Evolutionary conservation across 2,888 invertebrate species (phyloP), one percentile per base, ranked within the genome.

Genomic region (Criorhina ranunculi): DNA sequence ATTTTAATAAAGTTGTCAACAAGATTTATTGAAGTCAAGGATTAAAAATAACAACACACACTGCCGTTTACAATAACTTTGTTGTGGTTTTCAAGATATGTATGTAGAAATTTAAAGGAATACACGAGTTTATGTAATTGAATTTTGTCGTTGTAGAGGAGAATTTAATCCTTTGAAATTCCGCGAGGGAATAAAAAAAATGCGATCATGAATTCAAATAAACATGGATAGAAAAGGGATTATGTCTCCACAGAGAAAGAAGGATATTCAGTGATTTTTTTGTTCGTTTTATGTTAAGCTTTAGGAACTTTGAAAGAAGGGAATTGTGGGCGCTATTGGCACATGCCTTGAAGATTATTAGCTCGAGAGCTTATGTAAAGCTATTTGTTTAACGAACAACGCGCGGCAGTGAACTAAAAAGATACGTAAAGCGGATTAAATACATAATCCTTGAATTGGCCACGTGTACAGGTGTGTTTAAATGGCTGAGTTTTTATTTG

Each of bases 161-260:
- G 42, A 64, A 64, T 44, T 31, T 24, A 29, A 44, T 64, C 59
- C 42, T 35, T 60, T 53, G 35, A 44, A 42, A 24, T 73, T 62
- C 24, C 33, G 15, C n/a, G 31, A 9, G 11, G 7, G n/a, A 37
- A 60, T 64, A 69, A 70, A 70, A n/a, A 62, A 31, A 78, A 62
- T 78, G 55, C 62, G 9, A 29, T 31, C 15, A 55, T 15, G 46
- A 70, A 77, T 77, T 77, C 69, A 60, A 77, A 77, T 46, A 69
- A 77, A 60, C 53, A 75, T 46, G 8, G 17, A 73, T 55, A 44
- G 53, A 24, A 15, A 42, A 33, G 53, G 62, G 70, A 70, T 72
- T 78, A 62, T 55, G 70, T 55, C 7, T 51, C 33, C 31, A 40
- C 49, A n/a, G 1, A 8, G 12, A n/a, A 31, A 37, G 31, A 8